Base-by-base conservation (phyloP, 37 sponge, comb jelly and placozoan species). In the Ianthella basta region DNA sequence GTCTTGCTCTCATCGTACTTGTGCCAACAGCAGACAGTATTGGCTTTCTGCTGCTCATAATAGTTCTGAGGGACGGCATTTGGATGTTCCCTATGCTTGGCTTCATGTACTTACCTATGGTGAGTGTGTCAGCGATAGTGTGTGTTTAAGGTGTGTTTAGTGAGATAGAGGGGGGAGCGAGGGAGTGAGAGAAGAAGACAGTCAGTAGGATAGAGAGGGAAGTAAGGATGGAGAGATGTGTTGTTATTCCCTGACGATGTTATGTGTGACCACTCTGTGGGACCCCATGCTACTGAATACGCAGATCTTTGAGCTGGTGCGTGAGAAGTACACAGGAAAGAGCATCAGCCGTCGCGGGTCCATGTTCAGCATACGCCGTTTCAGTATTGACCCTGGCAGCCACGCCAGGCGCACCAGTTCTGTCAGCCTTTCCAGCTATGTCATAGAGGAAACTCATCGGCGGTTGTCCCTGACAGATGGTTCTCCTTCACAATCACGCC, bases 31-130 rank as follows among this genome's bases (percentile, higher is more conserved):
- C 50, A 10, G 50, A 44, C 6, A 44, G 6, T 10, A 8, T 44
- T 44, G 78, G 20, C 53, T 61, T 61, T 61, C 21, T 39, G 54
- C 27, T 69, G 18, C 3, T 44, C 8, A 30, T 69, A 18, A 12
- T 69, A 34, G 35, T 35, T 12, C 37, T 75, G 78, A 75, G 78
- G 53, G 78, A 75, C 21, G 78, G 25, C 23, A 24, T 8, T 24
- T 75, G 78, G 78, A 75, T 75, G 78, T 75, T 36, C 54, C 54
- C 78, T 18, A 75, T 75, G 78, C 44, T 75, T 18, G 24, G 33
- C 0, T 36, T 75, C 3, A 38, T 75, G 54, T 75, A 53, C 53
- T 8, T 75, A 6, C 78, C 78, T 4, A 75, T 75, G 78, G 78
- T 75, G 70, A 69, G 70, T 69, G 35, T 4, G 70, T 30, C 18